These are phyloP conservation scores for Lepidurus packardi DNA, from an alignment of 1,140 invertebrate species.

Conservation along the genomic window DNA sequence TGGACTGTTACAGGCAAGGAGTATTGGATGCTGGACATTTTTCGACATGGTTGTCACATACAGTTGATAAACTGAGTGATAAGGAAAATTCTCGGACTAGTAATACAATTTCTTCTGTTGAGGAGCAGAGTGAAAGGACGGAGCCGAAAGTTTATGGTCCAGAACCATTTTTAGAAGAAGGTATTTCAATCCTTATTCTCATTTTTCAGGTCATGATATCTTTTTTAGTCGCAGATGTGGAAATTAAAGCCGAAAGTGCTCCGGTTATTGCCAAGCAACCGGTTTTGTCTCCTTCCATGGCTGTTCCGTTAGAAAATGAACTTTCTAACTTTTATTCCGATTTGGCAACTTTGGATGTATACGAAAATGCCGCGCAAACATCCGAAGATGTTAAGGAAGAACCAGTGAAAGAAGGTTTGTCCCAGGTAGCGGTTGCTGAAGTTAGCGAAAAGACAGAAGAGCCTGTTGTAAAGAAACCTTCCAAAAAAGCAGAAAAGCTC, in stretches of 20 bases:
- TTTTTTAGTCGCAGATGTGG: neutral
- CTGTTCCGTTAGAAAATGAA: slow-evolving; percentile 22
- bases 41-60: neutral
- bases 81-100: neutral
- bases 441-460: neutral
- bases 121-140: neutral
- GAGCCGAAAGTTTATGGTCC: neutral
- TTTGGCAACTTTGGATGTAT: slow-evolving; percentile 26
- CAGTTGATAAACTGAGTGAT: neutral
- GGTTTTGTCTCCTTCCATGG: neutral
- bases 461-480: neutral
- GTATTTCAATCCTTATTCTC: neutral
- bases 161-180: neutral
- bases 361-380: neutral
- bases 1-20: neutral
- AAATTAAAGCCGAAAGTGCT: neutral
- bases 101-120: neutral
- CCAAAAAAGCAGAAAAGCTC: neutral
- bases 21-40: neutral
- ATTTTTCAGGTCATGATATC: neutral
- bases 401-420: neutral
- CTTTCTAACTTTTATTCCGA: slow-evolving; percentile 30
- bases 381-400: neutral
- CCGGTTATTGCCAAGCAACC: neutral
- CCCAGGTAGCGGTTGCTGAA: neutral